Conservation (phyloP, 2,113 vertebrate genomes). For the Orientallactaga bullata region DNA sequence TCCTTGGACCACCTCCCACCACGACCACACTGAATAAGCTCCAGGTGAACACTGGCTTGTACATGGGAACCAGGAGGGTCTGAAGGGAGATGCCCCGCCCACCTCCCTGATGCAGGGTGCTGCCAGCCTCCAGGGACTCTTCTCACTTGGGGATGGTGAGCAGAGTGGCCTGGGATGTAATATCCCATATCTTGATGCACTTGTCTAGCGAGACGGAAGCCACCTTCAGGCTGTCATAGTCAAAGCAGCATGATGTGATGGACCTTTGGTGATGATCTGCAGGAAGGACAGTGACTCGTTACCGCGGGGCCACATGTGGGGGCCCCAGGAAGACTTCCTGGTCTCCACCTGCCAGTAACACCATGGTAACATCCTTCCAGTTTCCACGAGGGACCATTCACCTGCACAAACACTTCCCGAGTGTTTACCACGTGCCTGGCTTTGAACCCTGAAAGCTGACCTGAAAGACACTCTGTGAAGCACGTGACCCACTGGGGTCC, state of each 20-base stretch:
- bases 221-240: conserved; percentile 86
- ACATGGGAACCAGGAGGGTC: neutral
- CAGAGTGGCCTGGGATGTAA: conserved; percentile 82
- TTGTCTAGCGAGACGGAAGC: conserved; percentile 88
- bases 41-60: accelerated
- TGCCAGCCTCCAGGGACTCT: neutral
- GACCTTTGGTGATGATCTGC: conserved; percentile 88
- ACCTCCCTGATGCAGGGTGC: neutral
- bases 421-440: neutral
- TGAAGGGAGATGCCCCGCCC: accelerated
- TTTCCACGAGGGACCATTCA: neutral
- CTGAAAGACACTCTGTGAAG: neutral
- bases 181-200: conserved; percentile 89
- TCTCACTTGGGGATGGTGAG: conserved; percentile 87
- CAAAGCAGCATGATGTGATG: conserved; percentile 88
- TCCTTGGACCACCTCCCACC: neutral
- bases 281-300: neutral
- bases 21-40: neutral
- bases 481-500: neutral
- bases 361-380: neutral
- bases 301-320: neutral
- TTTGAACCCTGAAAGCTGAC: neutral
- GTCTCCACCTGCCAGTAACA: accelerated
- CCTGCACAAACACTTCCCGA: neutral
- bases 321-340: too few relatives aligned